Conservation (phyloP, 1,140 invertebrate genomes). For the Cecropterus lyciades region DNA sequence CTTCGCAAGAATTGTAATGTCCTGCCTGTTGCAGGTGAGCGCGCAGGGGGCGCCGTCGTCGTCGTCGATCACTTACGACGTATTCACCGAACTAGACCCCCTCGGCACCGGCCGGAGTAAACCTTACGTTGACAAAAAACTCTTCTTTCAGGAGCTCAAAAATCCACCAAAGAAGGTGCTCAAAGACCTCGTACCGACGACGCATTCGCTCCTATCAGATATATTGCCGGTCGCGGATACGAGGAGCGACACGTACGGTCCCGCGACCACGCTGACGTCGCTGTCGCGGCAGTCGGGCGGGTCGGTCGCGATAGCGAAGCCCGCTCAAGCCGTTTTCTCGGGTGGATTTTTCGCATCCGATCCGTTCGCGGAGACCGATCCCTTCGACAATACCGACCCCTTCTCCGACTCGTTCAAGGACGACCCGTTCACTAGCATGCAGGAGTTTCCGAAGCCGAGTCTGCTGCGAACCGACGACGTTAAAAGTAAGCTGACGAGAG, state of each 20-base stretch:
- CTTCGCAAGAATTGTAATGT: slow-evolving; percentile 46
- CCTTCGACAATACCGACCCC: slow-evolving; percentile 87
- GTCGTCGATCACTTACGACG: slow-evolving; percentile 86
- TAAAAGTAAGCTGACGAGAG: slow-evolving; percentile 53
- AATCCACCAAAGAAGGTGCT: slow-evolving; percentile 96
- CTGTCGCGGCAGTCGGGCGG: slow-evolving; percentile 80
- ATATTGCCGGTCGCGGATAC: slow-evolving; percentile 62
- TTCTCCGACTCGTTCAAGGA: slow-evolving; percentile 85
- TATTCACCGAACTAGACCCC: slow-evolving; percentile 96
- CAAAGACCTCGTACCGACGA: slow-evolving; percentile 89
- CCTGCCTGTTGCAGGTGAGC: slow-evolving; percentile 72
- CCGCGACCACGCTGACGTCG: slow-evolving; percentile 76
- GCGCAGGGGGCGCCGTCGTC: slow-evolving; percentile 51
- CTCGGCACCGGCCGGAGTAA: slow-evolving; percentile 94
- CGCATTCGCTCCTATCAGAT: slow-evolving; percentile 65
- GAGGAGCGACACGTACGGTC: slow-evolving; percentile 62
- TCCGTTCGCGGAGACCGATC: slow-evolving; percentile 89
- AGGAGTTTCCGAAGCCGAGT: slow-evolving; percentile 71
- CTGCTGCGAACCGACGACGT: slow-evolving; percentile 54
- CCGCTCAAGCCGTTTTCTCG: slow-evolving; percentile 56
- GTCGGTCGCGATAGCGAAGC: slow-evolving; percentile 75
- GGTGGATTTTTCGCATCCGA: slow-evolving; percentile 83
- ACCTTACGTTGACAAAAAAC: slow-evolving; percentile 97
- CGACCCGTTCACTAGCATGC: slow-evolving; percentile 86
- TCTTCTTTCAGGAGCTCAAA: slow-evolving; percentile 97